Percentiles rank a stretch among this genome's conserved stretches.
phyloP scores from a whole-genome alignment of 2,113 vertebrate species.

The Ophthalmotilapia sp. region DNA sequence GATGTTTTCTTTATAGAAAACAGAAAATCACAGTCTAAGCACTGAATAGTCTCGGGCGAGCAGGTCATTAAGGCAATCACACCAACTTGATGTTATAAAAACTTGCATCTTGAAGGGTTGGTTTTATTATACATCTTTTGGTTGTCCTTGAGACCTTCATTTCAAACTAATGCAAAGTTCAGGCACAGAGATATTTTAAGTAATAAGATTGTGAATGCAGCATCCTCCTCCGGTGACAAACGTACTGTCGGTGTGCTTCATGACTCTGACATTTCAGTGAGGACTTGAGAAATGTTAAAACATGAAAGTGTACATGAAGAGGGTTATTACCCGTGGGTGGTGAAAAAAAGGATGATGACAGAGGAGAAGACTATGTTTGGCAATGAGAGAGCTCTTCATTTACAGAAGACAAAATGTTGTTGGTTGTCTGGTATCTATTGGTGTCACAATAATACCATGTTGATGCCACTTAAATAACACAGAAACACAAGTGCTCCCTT shows the following conservation, averaged over 20 bases:
- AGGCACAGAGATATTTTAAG: background rate
- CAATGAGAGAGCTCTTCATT: background rate
- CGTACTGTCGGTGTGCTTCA: background rate
- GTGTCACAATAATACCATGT: background rate
- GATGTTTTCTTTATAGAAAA: background rate
- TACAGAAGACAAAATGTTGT: background rate
- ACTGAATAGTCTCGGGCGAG: background rate
- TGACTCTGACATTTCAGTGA: conserved; percentile 24
- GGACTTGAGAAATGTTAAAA: conserved; percentile 29
- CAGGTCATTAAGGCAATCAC: background rate
- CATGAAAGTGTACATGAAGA: conserved; percentile 27
- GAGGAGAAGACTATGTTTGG: background rate
- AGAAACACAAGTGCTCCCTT: background rate
- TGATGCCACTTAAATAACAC: background rate
- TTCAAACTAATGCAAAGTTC: background rate
- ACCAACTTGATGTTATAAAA: background rate
- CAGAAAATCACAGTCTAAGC: background rate
- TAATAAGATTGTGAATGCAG: background rate
- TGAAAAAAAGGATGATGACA: background rate
- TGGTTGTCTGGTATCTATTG: background rate
- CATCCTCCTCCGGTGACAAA: background rate
- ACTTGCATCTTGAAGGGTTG: background rate
- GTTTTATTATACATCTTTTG: background rate
- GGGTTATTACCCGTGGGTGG: conserved; percentile 15
- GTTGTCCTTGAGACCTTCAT: background rate